phyloP scores from a whole-genome alignment of 2,797 vertebrate species.

The Pseudochirops cupreus region DNA sequence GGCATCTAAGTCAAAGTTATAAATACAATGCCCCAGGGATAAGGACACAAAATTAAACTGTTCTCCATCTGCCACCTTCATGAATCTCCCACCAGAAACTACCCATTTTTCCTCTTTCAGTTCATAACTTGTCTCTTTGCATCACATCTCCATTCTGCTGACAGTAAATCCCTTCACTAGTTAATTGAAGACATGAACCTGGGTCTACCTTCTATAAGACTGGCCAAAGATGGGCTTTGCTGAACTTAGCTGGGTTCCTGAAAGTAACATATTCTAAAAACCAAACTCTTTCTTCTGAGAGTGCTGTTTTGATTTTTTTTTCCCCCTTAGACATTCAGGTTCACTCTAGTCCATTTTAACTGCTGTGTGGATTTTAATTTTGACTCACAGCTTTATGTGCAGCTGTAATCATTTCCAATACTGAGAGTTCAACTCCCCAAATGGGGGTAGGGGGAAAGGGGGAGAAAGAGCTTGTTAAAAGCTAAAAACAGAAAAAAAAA shows the following conservation, averaged over 20 bases:
- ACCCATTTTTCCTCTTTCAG: constrained; percentile 26
- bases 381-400: constrained; percentile 71
- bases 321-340: constrained; percentile 65
- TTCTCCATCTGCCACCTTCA: constrained; percentile 42
- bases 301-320: constrained; percentile 36
- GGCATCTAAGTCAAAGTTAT: constrained; percentile 43
- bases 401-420: constrained; percentile 73
- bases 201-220: constrained; percentile 45
- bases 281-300: constrained; percentile 63
- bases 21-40: constrained; percentile 4
- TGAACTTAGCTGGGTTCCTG: constrained; percentile 66
- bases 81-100: constrained; percentile 46
- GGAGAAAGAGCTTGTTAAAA: constrained; percentile 51
- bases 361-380: constrained; percentile 72
- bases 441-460: neutral
- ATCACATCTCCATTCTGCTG: constrained; percentile 45
- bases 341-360: constrained; percentile 65
- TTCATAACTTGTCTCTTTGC: constrained; percentile 47
- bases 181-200: constrained; percentile 69
- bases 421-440: constrained; percentile 69
- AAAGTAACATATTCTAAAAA: constrained; percentile 52
- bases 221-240: constrained; percentile 53
- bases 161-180: constrained; percentile 48
- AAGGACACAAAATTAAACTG: constrained; percentile 48
- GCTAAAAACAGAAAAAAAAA: constrained; percentile 73